A percentile compares a stretch with the other conserved stretches of the same genome.
Evolutionary conservation across 2,888 invertebrate species (phyloP).

Genomic region (Catocala nupta): DNA sequence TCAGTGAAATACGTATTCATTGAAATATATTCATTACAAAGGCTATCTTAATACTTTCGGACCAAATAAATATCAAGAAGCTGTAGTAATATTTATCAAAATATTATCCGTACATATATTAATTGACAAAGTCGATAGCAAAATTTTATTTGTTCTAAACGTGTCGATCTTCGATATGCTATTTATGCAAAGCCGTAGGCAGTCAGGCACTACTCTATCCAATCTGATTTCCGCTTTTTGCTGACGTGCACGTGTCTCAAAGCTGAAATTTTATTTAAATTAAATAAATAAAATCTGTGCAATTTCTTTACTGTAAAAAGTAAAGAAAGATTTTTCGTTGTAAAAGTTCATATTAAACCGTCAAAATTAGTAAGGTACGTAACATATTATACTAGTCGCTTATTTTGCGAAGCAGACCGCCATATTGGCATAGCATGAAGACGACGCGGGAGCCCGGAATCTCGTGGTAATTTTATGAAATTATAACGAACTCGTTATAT

Average conservation of each 20-base stretch:
- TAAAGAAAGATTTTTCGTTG: slow-evolving; percentile 9
- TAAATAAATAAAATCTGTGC: neutral
- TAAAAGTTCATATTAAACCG: slow-evolving; percentile 12
- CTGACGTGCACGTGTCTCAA: slow-evolving; percentile 47
- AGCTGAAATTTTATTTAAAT: slow-evolving; percentile 4
- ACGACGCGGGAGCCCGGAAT: slow-evolving; percentile 34
- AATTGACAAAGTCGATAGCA: too few relatives aligned
- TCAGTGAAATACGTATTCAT: too few relatives aligned
- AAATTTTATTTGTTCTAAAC: too few relatives aligned
- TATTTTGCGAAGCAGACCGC: slow-evolving; percentile 33
- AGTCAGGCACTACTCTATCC: neutral
- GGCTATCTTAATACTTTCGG: too few relatives aligned
- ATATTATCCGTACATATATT: too few relatives aligned
- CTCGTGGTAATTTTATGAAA: slow-evolving; percentile 23
- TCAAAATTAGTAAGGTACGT: slow-evolving; percentile 30
- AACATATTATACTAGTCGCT: slow-evolving; percentile 1
- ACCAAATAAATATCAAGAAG: too few relatives aligned
- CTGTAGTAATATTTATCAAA: too few relatives aligned
- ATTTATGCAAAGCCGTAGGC: neutral
- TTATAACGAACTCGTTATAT: neutral
- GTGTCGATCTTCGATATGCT: too few relatives aligned
- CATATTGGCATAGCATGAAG: slow-evolving; percentile 48
- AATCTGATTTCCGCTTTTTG: slow-evolving; percentile 28
- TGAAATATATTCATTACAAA: too few relatives aligned
- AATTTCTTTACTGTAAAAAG: slow-evolving; percentile 9